Evolutionary conservation across 2,113 vertebrate species (phyloP), one percentile per base, ranked within the genome.

Genomic region (Gavia stellata): DNA sequence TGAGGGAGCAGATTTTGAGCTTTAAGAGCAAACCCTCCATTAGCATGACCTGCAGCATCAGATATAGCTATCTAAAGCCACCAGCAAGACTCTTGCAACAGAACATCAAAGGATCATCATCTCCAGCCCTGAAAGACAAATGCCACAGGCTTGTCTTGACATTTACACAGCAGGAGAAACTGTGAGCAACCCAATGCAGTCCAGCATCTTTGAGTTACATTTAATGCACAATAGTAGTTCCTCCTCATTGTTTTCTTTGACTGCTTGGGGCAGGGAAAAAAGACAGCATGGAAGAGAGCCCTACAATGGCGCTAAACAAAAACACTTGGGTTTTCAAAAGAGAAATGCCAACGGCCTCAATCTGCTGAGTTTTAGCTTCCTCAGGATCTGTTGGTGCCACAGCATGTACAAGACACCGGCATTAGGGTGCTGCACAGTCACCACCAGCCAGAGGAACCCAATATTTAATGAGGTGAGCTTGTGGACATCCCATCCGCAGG

Each of bases 341-440:
- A 75, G 20, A 74, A 78, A 63, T 3, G 31, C 15, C 44, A 34
- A 12, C 3, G 5, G 19, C 3, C 36, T 66, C 23, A 2, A 5
- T 15, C 50, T 55, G 38, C 42, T 24, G 75, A 75, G 26, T 44
- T 61, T 24, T 8, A n/a, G 17, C 47, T 56, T 77, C n/a, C n/a
- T 68, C 17, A 12, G 17, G 23, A 26, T 18, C 52, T 67, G 3
- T 8, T 50, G 1, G 2, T 50, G 36, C 36, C 79, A 38, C 47
- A 67, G 55, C 28, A 10, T 0, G 5, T 15, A 14, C 5, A 16
- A 26, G 24, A 58, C 10, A 7, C 6, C 0, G 17, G 42, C 50
- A 75, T 58, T 5, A 17, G 70, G 56, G 24, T 52, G 36, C 34
- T 47, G 42, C 68, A n/a, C 7, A 3, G 16, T 25, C 75, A 52